Base-by-base conservation (phyloP, 2,888 invertebrate species). In the Tetragnatha montana region DNA sequence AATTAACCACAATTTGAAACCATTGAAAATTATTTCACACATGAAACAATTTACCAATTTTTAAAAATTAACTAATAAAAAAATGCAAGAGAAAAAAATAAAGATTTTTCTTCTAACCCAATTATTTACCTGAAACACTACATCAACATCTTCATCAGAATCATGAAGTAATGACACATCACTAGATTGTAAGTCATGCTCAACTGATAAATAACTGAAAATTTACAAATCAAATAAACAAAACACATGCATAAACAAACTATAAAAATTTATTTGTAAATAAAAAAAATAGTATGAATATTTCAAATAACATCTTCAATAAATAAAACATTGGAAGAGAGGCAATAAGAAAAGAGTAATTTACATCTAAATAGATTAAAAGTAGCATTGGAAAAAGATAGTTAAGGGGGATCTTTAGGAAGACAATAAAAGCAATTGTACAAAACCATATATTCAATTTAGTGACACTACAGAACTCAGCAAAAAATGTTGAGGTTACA, bases 151-250 rank as follows among this genome's bases (percentile, higher is more conserved):
- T 76, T 87, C 82, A 70, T 84, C 87, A 47, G 87, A 84, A 51
- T 81, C 90, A 51, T 89, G 85, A 47, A 89, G 70, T 81, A 89
- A 85, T 35, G 89, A 89, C 12, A 89, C 89, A 89, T 89, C 89
- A 86, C 89, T 89, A 85, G 81, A 80, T 69, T 51, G 60, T 51
- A 88, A 71, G 35, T 91, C 91, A 47, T 86, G 88, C 78, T 80
- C 88, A 85, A 84, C 78, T 78, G 82, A 71, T 49, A 70, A 19
- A 51, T 88, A 82, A 86, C 91, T 91, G 86, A 89, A 91, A 60
- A 87, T 75, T 71, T 68, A 50, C 76, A 83, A 75, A n/a, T n/a
- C 3, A 47, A 47, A 71, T 22, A 73, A 51, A 74, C 17, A 82
- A 22, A 73, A 35, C 22, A 21, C 14, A 51, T 51, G 51, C n/a